Percentiles rank a stretch among this genome's conserved stretches.
These are phyloP conservation scores for Clitarchus hookeri DNA, from an alignment of 2,888 invertebrate species.

Conservation along the genomic window DNA sequence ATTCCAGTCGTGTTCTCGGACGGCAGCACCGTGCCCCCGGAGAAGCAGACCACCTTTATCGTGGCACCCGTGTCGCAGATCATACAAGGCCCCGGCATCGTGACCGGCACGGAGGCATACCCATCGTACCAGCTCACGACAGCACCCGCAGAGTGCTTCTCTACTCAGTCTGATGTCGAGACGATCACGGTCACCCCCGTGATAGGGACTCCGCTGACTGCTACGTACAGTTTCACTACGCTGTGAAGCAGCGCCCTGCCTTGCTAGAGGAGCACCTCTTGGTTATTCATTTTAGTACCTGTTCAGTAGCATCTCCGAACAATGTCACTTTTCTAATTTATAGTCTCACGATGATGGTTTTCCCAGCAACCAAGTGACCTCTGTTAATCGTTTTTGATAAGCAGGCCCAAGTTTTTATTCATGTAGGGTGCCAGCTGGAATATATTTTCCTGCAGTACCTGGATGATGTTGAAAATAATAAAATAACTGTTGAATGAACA, in stretches of 20 bases:
- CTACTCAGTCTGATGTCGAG: slow-evolving; percentile 19
- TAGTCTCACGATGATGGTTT: no score
- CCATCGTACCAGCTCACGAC: slow-evolving; percentile 39
- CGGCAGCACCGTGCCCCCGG: slow-evolving; percentile 51
- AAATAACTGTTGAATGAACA: no score
- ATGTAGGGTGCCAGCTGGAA: no score
- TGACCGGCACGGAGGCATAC: slow-evolving; percentile 24
- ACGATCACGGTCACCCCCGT: background rate
- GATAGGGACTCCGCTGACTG: background rate
- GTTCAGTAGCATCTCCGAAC: no score
- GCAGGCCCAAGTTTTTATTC: no score
- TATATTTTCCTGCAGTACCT: no score
- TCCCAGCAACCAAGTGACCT: no score
- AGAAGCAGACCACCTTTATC: slow-evolving; percentile 67
- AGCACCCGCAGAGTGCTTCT: slow-evolving; percentile 29
- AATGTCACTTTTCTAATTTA: no score
- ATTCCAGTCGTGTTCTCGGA: slow-evolving; percentile 65
- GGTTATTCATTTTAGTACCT: no score
- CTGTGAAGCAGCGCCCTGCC: background rate
- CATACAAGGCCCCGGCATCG: slow-evolving; percentile 52
- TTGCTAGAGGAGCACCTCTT: no score
- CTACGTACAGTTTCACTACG: background rate
- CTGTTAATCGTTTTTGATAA: no score
- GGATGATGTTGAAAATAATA: no score
- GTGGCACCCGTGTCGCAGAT: slow-evolving; percentile 69